Evolutionary conservation across 2,888 invertebrate genomes (phyloP), one percentile per base, ranked within the genome.

Genomic region (Troides helena): DNA sequence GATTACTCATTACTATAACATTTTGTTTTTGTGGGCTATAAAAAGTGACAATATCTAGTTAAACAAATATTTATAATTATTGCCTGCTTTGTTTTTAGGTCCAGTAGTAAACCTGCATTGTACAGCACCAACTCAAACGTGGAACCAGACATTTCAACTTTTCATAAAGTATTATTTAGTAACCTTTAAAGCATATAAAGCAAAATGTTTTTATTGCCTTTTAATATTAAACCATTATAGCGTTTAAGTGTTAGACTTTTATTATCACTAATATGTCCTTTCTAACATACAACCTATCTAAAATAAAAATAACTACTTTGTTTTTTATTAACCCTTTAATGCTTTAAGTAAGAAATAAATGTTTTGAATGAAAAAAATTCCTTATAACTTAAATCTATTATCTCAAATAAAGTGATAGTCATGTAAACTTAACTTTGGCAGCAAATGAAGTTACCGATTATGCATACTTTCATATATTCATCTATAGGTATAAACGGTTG

Each of bases 101-200:
- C 75, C 79, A 83, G 80, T 72, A 85, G 71, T 70, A 92, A 90
- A 67, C 86, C 92, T 12, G 85, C 85, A 6, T 77, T 94, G 25
- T 87, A 88, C 78, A 93, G 93, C 81, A 92, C 92, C 62, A 94
- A 93, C 77, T 93, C 94, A 4, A 94, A 92, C 76, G 93, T 95
- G 70, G 94, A 95, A 74, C 95, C 95, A 46, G 95, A 95, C 84
- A 89, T 95, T 74, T 94, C 94, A 65, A 95, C 95, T 71, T 95
- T 95, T 77, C 95, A 95, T 82, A 95, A 95, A 89, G 95, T 95
- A 67, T 85, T 95, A 68, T 95, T 96, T 73, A 92, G 91, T 78
- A 88, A 89, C 77, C 83, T 88, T 74, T 89, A 83, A 81, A 57
- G 17, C 25, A 17, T 36, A 8, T 2, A 57, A 36, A 60, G 3